phyloP scores from a whole-genome alignment of 2,113 vertebrate genomes.

The Copsychus sechellarum region DNA sequence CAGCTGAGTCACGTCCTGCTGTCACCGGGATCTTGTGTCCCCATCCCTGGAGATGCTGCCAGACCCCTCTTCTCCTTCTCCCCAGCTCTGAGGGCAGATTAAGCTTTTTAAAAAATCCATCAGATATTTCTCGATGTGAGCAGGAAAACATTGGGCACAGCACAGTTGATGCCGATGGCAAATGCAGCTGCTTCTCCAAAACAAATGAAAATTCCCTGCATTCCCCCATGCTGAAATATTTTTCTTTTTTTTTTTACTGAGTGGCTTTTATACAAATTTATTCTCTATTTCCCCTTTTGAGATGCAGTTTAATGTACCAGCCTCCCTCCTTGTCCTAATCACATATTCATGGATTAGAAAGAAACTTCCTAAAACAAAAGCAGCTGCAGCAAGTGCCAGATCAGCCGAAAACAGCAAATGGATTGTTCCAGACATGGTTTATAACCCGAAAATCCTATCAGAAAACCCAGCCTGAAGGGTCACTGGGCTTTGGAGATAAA shows the following conservation, averaged over 20 bases:
- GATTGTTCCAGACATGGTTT: background rate
- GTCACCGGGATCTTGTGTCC: accelerated
- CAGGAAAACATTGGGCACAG: accelerated
- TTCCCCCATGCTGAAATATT: accelerated
- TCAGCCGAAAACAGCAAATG: background rate
- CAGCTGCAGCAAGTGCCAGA: background rate
- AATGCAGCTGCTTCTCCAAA: background rate
- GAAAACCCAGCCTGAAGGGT: slow-evolving; percentile 6
- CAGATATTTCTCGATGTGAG: background rate
- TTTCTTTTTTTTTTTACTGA: no score
- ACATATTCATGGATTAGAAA: background rate
- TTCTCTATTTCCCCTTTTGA: background rate
- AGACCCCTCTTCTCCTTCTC: background rate
- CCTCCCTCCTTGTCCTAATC: background rate
- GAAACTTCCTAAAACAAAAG: slow-evolving; percentile 3
- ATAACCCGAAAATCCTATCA: background rate
- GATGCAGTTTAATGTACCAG: background rate
- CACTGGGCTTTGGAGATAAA: slow-evolving; percentile 9
- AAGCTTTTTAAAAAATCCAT: background rate
- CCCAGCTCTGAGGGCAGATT: accelerated
- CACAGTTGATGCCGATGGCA: background rate
- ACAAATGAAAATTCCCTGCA: background rate
- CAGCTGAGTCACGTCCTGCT: background rate
- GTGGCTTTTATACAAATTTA: background rate
- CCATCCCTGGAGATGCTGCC: background rate